phyloP scores from a whole-genome alignment of 2,888 invertebrate genomes.

The Xylocampa areola region DNA sequence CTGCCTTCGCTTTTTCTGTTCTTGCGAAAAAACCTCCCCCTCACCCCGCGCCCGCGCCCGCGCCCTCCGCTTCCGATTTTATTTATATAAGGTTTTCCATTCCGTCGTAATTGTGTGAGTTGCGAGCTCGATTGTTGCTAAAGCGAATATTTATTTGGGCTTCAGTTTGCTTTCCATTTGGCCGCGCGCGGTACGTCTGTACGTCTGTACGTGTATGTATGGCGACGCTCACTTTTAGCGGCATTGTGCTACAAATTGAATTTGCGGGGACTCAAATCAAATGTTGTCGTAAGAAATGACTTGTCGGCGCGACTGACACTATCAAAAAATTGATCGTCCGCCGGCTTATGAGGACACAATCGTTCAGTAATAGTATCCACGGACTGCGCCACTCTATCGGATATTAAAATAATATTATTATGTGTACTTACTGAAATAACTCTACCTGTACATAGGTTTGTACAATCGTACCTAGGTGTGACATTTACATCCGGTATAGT shows the following conservation, averaged over 20 bases:
- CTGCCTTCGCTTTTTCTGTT: constrained; percentile 81
- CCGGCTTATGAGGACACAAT: constrained; percentile 43
- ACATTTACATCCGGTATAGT: too few relatives aligned
- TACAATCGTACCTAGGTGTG: too few relatives aligned
- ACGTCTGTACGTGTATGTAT: constrained; percentile 28
- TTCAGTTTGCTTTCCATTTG: constrained; percentile 82
- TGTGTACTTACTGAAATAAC: too few relatives aligned
- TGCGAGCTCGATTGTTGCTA: constrained; percentile 86
- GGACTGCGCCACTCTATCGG: constrained; percentile 17
- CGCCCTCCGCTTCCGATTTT: constrained; percentile 84
- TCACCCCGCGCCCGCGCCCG: constrained; percentile 45
- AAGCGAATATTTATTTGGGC: constrained; percentile 89
- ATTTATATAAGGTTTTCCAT: constrained; percentile 89
- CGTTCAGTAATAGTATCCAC: constrained; percentile 24
- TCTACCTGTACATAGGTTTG: too few relatives aligned
- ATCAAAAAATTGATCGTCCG: constrained; percentile 87
- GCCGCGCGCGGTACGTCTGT: constrained; percentile 29
- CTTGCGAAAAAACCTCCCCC: constrained; percentile 71
- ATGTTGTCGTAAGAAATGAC: constrained; percentile 86
- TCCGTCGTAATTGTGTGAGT: constrained; percentile 87
- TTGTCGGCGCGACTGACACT: constrained; percentile 83
- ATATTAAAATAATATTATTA: constrained; percentile 41
- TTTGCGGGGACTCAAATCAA: constrained; percentile 84
- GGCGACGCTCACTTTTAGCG: constrained; percentile 57
- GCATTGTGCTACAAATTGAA: constrained; percentile 86